phyloP scores from a whole-genome alignment of 53 echinoderm and acorn worm species.

The Astropecten irregularis region DNA sequence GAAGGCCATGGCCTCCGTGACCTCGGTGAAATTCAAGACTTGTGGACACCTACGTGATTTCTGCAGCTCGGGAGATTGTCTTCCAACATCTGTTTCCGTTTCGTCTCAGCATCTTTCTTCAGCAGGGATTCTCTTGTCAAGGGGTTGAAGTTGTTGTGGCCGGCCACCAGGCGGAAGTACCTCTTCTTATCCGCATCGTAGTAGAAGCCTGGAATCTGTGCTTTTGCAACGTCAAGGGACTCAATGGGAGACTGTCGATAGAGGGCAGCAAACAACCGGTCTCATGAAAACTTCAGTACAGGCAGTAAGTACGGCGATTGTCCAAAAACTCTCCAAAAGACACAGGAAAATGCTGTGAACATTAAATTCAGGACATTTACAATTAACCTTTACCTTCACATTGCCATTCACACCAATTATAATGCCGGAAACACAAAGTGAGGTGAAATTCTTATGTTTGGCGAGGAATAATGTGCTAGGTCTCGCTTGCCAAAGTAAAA shows the following conservation, averaged over 20 bases:
- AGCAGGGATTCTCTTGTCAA: conserved; percentile 70
- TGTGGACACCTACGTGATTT: background rate
- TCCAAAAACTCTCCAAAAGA: too few relatives aligned
- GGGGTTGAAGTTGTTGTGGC: conserved; percentile 64
- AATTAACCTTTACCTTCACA: too few relatives aligned
- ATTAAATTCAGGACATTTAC: background rate
- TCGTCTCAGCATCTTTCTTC: conserved; percentile 73
- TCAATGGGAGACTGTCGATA: too few relatives aligned
- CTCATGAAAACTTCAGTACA: too few relatives aligned
- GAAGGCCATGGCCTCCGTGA: too few relatives aligned
- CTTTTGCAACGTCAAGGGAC: too few relatives aligned
- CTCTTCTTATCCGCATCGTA: conserved; percentile 89
- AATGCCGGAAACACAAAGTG: background rate
- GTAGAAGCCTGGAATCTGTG: conserved; percentile 93
- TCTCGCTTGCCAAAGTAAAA: background rate
- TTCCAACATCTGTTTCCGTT: conserved; percentile 53
- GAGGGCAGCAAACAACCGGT: too few relatives aligned
- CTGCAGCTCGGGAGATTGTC: conserved; percentile 9
- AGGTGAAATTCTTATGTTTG: too few relatives aligned
- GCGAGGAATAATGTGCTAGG: too few relatives aligned
- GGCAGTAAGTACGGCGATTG: conserved; percentile 44
- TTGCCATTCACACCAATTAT: background rate
- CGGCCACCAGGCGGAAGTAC: conserved; percentile 83
- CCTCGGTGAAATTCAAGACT: too few relatives aligned
- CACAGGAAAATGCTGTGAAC: background rate